Evolutionary conservation across 1,140 invertebrate species (phyloP), one percentile per base, ranked within the genome.

Genomic region (Chrysomallon squamiferum): DNA sequence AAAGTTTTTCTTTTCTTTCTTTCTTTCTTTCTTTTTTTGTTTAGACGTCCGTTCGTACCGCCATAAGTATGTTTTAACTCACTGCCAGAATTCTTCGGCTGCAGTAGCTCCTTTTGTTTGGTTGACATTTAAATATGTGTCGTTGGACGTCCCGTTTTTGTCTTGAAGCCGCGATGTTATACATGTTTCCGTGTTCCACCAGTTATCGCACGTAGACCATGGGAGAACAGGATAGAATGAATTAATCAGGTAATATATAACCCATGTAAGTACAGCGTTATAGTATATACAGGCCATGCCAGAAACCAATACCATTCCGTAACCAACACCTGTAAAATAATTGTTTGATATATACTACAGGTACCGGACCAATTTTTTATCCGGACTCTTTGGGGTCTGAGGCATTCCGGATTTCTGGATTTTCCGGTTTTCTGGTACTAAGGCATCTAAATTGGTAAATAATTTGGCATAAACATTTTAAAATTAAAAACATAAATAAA

Each of bases 221-320:
- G 96, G 96, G 18, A 98, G 88, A 83, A 85, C 90, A 68, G 35
- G 25, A 4, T 61, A 54, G 59, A 84, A 83, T 7, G 86, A 86
- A 30, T 72, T 77, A 43, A 90, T 70, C 93, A 90, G 86, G 72
- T 97, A 98, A 85, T 96, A 98, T 6, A 98, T 90, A 0, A 95
- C 95, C 95, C 96, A 97, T 13, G 95, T 94, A 63, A 98, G 93
- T 75, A 98, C 94, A 58, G 95, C 95, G 85, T 98, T 98, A 88
- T 98, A 99, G 85, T 97, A 98, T 90, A 97, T 68, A 62, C 74
- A 74, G 2, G 65, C 58, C 45, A 79, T 71, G 25, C 68, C 68
- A 1, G 76, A 78, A 6, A 76, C 66, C 6, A 80, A 45, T 15
- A 77, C 63, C 77, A 78, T 81, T 11, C 73, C 78, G 22, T 68